Base-by-base conservation (phyloP, 2,113 vertebrate species). In the Promerops cafer region DNA sequence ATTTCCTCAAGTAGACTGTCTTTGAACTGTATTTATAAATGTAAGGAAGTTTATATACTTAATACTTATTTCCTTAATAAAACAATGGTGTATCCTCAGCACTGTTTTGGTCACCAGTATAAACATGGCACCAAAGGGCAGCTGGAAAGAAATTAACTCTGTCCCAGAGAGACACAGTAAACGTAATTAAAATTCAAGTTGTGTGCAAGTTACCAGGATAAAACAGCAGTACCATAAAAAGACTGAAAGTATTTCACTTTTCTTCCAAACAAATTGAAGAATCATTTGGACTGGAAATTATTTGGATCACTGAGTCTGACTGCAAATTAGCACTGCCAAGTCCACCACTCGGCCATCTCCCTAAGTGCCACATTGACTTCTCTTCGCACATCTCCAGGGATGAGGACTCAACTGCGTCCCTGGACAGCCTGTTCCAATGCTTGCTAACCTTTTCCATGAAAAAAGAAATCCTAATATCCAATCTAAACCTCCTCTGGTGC, bases 301-400 rank as follows among this genome's bases (percentile, higher is more conserved):
- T 54, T 80, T 39, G 45, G 22, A 47, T 81, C n/a, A 8, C 61
- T 10, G 20, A 50, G 56, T 44, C 27, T 9, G 27, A 6, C 26
- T 50, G 8, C 19, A 66, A 66, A 66, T 68, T 47, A 14, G 13
- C 26, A 2, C 31, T 33, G n/a, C 35, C 19, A 17, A 37, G 27
- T 54, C 7, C 10, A 35, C 15, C 40, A 4, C 8, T 20, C 19
- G 33, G 22, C 47, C 18, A 2, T 10, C 26, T 66, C 52, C 16
- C 0, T 39, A n/a, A n/a, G 56, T 21, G 30, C 40, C 56, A 40
- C 49, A 35, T 12, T 2, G 5, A 30, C 17, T 40, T 39, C 3
- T 18, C 30, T 49, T 31, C 0, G 0, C 26, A 27, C 3, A 30
- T 47, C 42, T 26, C 20, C 35, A 13, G 28, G 20, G 7, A 0